phyloP scores from a whole-genome alignment of 2,797 vertebrate species.

The Chloroceryle inda region DNA sequence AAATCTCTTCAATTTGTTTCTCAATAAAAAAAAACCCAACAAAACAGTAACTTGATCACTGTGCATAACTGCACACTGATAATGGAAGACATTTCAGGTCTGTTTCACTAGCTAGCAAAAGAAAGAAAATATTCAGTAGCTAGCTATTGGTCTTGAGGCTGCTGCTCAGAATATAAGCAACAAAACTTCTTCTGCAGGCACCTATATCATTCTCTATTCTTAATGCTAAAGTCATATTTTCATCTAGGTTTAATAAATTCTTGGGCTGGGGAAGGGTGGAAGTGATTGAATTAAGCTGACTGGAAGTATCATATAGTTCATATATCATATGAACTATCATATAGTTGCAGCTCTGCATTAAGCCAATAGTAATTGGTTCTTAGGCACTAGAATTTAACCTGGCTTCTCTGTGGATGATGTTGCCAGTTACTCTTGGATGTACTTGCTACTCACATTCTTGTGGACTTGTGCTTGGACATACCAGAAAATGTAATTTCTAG shows the following conservation, averaged over 20 bases:
- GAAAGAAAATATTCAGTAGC: not conserved
- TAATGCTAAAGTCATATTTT: not conserved
- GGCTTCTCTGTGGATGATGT: not conserved
- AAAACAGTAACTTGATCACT: not conserved
- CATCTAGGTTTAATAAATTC: not conserved
- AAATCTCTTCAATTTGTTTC: not conserved
- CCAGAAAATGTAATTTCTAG: not conserved
- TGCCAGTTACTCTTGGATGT: not conserved
- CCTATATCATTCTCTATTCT: not conserved
- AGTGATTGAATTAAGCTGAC: not conserved
- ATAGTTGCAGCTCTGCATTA: not conserved
- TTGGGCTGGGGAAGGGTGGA: not conserved
- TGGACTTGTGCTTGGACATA: not conserved
- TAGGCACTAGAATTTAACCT: not conserved
- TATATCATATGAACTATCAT: not conserved
- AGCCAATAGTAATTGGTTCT: not conserved
- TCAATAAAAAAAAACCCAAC: not conserved
- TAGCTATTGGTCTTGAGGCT: not conserved
- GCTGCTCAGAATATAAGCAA: not conserved
- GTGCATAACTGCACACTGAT: not conserved
- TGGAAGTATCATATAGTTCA: not conserved
- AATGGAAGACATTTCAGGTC: not conserved
- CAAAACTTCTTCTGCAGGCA: not conserved
- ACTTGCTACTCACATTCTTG: not conserved
- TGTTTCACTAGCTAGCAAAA: not conserved